phyloP scores from a whole-genome alignment of 2,888 invertebrate genomes.

The Sericinus montela region DNA sequence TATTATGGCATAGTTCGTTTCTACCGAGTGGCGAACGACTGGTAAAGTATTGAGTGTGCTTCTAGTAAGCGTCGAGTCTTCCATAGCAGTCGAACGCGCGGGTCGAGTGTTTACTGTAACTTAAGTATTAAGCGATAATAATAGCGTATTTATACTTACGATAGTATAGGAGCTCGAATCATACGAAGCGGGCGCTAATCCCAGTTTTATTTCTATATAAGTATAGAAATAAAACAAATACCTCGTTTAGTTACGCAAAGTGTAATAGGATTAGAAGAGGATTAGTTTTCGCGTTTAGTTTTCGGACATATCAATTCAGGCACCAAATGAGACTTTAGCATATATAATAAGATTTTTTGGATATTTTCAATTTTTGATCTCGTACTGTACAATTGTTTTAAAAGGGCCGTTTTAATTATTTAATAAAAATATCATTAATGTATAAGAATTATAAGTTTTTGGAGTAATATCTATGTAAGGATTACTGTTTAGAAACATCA shows the following conservation, averaged over 20 bases:
- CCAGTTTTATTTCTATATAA: conserved; percentile 59
- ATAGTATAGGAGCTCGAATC: conserved; percentile 64
- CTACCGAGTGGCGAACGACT: conserved; percentile 66
- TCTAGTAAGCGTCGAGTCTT: conserved; percentile 77
- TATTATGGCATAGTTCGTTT: conserved; percentile 50
- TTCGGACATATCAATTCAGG: conserved; percentile 76
- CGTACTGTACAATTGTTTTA: conserved; percentile 39
- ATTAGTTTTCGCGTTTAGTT: conserved; percentile 72
- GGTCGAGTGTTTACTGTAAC: conserved; percentile 64
- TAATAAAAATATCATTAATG: too few species aligned
- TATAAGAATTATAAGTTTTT: background rate
- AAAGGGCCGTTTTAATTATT: conserved; percentile 19
- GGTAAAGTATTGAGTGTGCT: conserved; percentile 72
- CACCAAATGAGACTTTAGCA: conserved; percentile 74
- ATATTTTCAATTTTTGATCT: conserved; percentile 55
- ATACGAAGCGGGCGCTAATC: conserved; percentile 52
- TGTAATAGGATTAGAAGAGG: conserved; percentile 67
- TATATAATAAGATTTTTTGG: conserved; percentile 70
- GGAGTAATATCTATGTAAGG: background rate
- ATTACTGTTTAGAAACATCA: background rate
- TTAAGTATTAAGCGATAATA: conserved; percentile 78
- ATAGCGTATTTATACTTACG: conserved; percentile 66
- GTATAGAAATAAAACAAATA: conserved; percentile 73
- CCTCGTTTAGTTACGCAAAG: conserved; percentile 74
- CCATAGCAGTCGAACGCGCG: conserved; percentile 75